Conservation (phyloP, 1,140 invertebrate genomes). For the Ostrea edulis region DNA sequence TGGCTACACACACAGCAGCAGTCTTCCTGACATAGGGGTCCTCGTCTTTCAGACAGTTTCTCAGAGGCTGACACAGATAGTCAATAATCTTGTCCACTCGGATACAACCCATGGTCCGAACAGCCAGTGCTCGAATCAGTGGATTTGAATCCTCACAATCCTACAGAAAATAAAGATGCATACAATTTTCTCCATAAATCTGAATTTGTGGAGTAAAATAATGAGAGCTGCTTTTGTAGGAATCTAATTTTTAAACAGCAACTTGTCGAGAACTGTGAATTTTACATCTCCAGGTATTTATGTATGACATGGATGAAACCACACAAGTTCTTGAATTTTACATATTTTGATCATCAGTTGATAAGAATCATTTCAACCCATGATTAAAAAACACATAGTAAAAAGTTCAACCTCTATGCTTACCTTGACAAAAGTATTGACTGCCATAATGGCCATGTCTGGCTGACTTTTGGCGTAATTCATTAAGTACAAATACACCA, state of each 20-base stretch:
- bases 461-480: constrained; percentile 99
- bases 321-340: too few species aligned
- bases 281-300: too few species aligned
- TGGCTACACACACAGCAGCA: constrained; percentile 99
- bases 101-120: constrained; percentile 99
- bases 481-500: constrained; percentile 99
- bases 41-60: constrained; percentile 98
- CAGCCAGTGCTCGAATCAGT: constrained; percentile 97
- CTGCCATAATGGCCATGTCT: constrained; percentile 99
- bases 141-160: constrained; percentile 99
- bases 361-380: too few species aligned
- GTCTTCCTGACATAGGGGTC: constrained; percentile 99
- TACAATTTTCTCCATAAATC: too few species aligned
- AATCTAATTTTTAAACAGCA: too few species aligned
- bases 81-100: constrained; percentile 99
- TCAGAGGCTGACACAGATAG: constrained; percentile 98
- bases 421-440: constrained; percentile 99
- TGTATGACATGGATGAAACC: too few species aligned
- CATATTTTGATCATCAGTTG: too few species aligned
- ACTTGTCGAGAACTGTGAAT: too few species aligned
- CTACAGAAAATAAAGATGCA: constrained; percentile 80
- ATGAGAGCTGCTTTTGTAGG: too few species aligned
- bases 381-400: too few species aligned
- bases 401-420: neutral
- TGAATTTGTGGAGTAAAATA: too few species aligned